phyloP scores from a whole-genome alignment of 2,888 invertebrate genomes.

The Marasmarcha lunaedactyla region DNA sequence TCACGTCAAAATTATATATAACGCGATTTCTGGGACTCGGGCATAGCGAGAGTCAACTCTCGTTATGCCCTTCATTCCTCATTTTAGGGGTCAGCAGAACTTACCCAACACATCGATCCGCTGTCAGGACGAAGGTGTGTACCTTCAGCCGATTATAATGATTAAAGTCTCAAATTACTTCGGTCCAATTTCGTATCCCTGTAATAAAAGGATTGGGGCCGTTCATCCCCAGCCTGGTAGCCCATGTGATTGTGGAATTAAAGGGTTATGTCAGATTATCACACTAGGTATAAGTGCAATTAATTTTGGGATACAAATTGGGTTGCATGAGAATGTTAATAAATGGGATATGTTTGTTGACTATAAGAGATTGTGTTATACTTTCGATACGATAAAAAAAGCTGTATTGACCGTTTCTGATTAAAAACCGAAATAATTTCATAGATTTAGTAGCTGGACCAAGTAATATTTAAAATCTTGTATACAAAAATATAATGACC shows the following conservation, averaged over 20 bases:
- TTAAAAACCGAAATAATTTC: too few species aligned
- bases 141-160: slow-evolving; percentile 28
- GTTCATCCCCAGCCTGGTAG: not conserved
- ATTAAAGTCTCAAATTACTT: slow-evolving; percentile 32
- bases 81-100: not conserved
- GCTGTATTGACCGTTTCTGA: too few species aligned
- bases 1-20: too few species aligned
- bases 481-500: too few species aligned
- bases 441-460: too few species aligned
- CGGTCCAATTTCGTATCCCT: slow-evolving; percentile 10
- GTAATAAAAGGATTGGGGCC: slow-evolving; percentile 2
- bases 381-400: too few species aligned
- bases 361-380: too few species aligned
- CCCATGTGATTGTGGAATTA: not conserved
- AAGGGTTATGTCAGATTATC: slow-evolving; percentile 1
- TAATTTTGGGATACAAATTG: not conserved
- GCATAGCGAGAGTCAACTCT: too few species aligned
- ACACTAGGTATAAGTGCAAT: not conserved
- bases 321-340: too few species aligned
- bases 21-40: too few species aligned
- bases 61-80: not conserved
- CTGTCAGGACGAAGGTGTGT: slow-evolving; percentile 8
- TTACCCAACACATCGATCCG: slow-evolving; percentile 2
- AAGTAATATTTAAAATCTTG: too few species aligned
- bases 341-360: too few species aligned